phyloP scores from a whole-genome alignment of 2,888 invertebrate species.

The Polyploca ridens region DNA sequence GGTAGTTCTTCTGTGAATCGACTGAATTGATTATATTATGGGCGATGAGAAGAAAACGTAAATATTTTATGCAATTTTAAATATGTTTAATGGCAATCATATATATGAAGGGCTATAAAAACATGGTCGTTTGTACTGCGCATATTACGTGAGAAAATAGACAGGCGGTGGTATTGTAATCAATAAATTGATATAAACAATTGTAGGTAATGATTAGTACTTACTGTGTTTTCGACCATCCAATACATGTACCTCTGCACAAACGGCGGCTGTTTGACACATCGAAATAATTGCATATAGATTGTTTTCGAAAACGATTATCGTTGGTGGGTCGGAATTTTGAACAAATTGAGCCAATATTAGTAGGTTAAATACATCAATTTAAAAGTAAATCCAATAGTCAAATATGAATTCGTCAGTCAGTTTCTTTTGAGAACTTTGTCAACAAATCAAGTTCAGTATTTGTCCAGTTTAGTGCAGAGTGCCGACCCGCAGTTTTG shows the following conservation, averaged over 20 bases:
- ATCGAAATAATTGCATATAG: no score
- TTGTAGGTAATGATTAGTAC: neutral
- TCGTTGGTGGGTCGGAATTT: no score
- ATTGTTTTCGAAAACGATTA: no score
- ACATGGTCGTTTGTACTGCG: neutral
- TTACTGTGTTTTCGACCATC: neutral
- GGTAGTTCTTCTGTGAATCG: no score
- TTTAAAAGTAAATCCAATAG: neutral
- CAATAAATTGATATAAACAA: neutral
- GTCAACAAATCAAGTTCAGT: neutral
- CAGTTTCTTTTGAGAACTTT: neutral
- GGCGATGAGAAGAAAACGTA: no score
- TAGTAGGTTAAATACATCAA: no score
- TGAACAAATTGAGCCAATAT: no score
- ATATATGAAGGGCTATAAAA: neutral
- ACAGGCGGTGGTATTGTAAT: constrained; percentile 2
- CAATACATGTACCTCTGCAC: neutral
- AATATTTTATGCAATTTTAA: no score
- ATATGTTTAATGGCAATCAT: no score
- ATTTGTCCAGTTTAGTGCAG: neutral
- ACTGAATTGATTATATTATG: no score
- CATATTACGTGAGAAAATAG: constrained; percentile 5
- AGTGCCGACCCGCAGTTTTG: no score
- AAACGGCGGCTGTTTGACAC: no score
- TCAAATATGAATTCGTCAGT: neutral